Conservation (phyloP, 2,113 vertebrate genomes). For the human (Homo sapiens) region GRCh38 chr1:51787501-51788000, state of each 20-base stretch:
- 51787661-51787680: neutral
- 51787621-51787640: neutral
- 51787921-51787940: constrained; percentile 84
- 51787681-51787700: neutral
- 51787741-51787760: constrained; percentile 97
- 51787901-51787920: constrained; percentile 91
- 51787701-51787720: constrained; percentile 89
- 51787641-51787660: neutral
- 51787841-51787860: constrained; percentile 48
- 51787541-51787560: neutral
- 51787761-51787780: constrained; percentile 92
- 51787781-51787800: constrained; percentile 85
- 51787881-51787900: constrained; percentile 83
- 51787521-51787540: neutral
- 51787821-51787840: constrained; percentile 47
- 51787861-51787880: constrained; percentile 68
- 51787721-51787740: constrained; percentile 99
- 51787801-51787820: constrained; percentile 59
- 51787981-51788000: constrained; percentile 62
- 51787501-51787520: neutral
- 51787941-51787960: constrained; percentile 79
- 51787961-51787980: constrained; percentile 71
- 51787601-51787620: neutral
- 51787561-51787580: neutral
- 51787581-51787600: neutral